Percentiles rank a stretch among this genome's conserved stretches.
phyloP scores from a whole-genome alignment of 1,140 invertebrate species.

The Cyrtorhinus lividipennis region DNA sequence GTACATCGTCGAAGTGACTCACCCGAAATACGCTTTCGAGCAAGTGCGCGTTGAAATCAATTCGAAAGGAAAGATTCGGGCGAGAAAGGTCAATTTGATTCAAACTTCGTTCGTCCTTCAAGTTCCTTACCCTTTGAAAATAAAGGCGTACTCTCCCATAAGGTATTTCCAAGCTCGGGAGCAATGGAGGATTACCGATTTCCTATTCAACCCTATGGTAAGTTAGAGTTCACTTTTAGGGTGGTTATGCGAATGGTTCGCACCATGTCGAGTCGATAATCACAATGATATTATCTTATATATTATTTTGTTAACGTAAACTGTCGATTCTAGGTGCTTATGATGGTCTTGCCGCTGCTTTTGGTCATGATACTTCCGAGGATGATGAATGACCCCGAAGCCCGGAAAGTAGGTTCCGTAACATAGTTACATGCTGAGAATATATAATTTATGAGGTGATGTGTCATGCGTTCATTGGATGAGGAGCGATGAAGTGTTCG shows the following conservation, averaged over 20 bases:
- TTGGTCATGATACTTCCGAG: slow-evolving; percentile 88
- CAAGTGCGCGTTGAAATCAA: slow-evolving; percentile 89
- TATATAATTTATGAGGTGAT: too few species aligned
- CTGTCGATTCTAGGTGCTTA: slow-evolving; percentile 53
- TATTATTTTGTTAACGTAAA: too few species aligned
- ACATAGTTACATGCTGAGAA: too few species aligned
- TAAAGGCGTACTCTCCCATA: slow-evolving; percentile 64
- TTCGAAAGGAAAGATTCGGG: slow-evolving; percentile 88
- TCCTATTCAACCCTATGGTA: slow-evolving; percentile 91
- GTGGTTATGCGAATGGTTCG: too few species aligned
- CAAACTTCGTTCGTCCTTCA: slow-evolving; percentile 77
- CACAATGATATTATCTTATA: too few species aligned
- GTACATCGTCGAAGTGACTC: slow-evolving; percentile 83
- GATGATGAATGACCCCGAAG: slow-evolving; percentile 93
- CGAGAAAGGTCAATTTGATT: slow-evolving; percentile 86
- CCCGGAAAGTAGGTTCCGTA: slow-evolving; percentile 49
- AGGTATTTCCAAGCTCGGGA: slow-evolving; percentile 89
- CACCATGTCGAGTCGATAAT: too few species aligned
- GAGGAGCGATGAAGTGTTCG: too few species aligned
- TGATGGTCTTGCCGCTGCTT: slow-evolving; percentile 88
- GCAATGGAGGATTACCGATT: slow-evolving; percentile 88
- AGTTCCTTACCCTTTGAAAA: slow-evolving; percentile 78
- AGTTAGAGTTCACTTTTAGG: too few species aligned
- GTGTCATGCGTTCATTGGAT: too few species aligned
- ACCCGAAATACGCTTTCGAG: slow-evolving; percentile 84